Base-by-base conservation (phyloP, 2,113 vertebrate species). In the Chamaea fasciata region DNA sequence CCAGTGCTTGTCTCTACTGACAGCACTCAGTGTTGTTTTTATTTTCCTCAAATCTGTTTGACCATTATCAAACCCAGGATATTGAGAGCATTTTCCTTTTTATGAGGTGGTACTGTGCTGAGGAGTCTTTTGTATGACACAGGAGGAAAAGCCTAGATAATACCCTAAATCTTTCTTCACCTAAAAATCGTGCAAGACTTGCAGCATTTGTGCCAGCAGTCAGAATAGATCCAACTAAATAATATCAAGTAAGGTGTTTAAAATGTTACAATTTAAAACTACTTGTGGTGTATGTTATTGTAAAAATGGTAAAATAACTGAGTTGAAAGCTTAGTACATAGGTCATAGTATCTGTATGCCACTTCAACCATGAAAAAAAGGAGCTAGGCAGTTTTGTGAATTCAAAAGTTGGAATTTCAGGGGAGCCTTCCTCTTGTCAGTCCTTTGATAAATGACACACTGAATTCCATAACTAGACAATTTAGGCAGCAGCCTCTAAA, bases 211-310 rank as follows among this genome's bases (percentile, higher is more conserved):
- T 86, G 60, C 81, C 69, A 94, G 62, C 63, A 69, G 31, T 80
- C 49, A 87, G 81, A 83, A 79, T 80, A 92, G 83, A 85, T 73
- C 46, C 60, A 91, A 67, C 20, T 11, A 64, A 92, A 79, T 81
- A 44, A 63, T n/a, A 33, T 56, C 47, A 79, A 67, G 33, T 44
- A 52, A 92, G 64, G 41, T 88, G 60, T 95, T 96, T 87, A 44
- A 76, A 91, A 73, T n/a, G 13, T 37, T 93, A 4, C 37, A 22
- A 78, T 94, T 95, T 92, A 68, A 96, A 94, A 82, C 57, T 65
- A 44, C 18, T 76, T 14, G 15, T 81, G 49, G 30, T 92, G 18
- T 39, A 63, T 78, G n/a, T 79, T 80, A 27, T 35, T 46, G 52
- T 65, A 68, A 81, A 96, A 90, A 90, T 62, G 71, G 31, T 39